Evolutionary conservation across 1,140 invertebrate genomes (phyloP), one percentile per base, ranked within the genome.

Genomic region (Drosophila funebris): DNA sequence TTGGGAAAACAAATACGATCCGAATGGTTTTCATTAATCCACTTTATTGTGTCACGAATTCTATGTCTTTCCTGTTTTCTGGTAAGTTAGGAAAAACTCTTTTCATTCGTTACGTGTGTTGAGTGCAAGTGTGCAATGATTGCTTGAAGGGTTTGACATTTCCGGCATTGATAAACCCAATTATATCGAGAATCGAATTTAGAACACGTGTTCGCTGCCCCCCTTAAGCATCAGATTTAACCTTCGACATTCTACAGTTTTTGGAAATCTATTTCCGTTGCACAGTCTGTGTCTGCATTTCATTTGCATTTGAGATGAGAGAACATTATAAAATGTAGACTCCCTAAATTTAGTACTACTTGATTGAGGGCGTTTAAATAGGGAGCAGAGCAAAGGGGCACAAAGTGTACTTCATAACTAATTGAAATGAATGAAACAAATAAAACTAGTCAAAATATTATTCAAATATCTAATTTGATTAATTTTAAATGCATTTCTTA

Each of bases 161-260:
- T 85, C 82, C 82, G 82, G 82, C 50, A 41, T 36, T 72, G 74
- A 88, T 78, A 78, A 56, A 66, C 39, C 78, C 72, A 87, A 85
- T 85, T 57, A 71, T 78, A 85, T 82, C 48, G 74, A 78, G 13
- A 24, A 67, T 50, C 36, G 41, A 50, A 66, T 71, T 71, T 66
- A 4, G 64, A 85, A 87, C 81, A 85, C 81, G 81, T 8, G 95
- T 95, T 74, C 78, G 90, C 14, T 50, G 31, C 20, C 29, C 48
- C 20, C 29, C 48, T 46, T 24, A 18, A 1, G 27, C 46, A 33
- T 39, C 9, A 43, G 4, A 14, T 2, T 11, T 33, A 39, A 2
- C 14, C 11, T 14, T 29, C 18, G 27, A 6, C 8, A 41, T 14
- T 57, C 33, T 7, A 3, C 27, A 16, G 14, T 24, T 31, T 29